Base-by-base conservation (phyloP, 2,888 invertebrate genomes). In the Acrobasis consociella region DNA sequence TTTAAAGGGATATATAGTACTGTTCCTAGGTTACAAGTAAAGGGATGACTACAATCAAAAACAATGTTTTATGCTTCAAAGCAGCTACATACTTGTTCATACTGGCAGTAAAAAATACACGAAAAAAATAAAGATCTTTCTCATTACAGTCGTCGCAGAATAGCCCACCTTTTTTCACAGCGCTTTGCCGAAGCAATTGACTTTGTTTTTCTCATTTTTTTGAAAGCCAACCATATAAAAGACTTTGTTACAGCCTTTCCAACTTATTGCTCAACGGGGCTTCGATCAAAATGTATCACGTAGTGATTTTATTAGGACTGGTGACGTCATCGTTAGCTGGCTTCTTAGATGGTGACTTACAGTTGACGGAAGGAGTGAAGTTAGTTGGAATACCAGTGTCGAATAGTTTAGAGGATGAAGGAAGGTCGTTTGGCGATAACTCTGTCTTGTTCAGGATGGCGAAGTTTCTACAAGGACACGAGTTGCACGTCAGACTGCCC, bases 381-480 rank as follows among this genome's bases (percentile, higher is more conserved):
- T 83, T 96, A 74, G 94, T 95, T 49, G 93, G 93, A 67, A 80
- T 90, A 64, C 88, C 88, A 52, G 82, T 93, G 55, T 83, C 91
- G 1, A 94, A 93, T 66, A 89, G 85, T 64, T 86, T 81, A 70
- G 91, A 78, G 69, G 93, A 86, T 82, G 94, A 80, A 79, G 82
- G 93, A 53, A 72, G 93, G 68, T 82, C 87, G 62, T 80, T 86
- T 56, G 94, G 91, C 49, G 94, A 94, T 68, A 93, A 93, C 50
- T 89, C 93, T 0, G 78, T 93, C 0, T 69, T 95, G 62, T 94
- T 93, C 9, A 86, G 94, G 10, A 85, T 96, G 73, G 93, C 95
- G 15, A 94, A 93, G 72, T 96, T 96, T 72, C 82, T 97, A 2
- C 94, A 95, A 75, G 95, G 93, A 2, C 95, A 96, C 69, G 97